Conservation (phyloP, 1,140 invertebrate genomes). For the Penaeus indicus region DNA sequence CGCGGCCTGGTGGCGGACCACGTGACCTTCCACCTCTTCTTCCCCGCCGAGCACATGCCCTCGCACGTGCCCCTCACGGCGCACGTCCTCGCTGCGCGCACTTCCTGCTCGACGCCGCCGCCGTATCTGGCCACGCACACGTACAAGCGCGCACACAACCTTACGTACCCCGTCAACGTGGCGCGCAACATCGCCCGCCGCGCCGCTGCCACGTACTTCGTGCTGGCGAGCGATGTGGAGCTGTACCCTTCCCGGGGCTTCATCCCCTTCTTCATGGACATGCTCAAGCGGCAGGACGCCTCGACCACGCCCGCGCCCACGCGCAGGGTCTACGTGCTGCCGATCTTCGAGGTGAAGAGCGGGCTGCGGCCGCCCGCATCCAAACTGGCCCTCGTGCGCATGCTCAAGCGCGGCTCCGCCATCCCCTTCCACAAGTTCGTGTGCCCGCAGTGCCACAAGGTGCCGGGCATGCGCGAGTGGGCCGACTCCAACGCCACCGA, state of each 20-base stretch:
- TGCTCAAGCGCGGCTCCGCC: slow-evolving; percentile 82
- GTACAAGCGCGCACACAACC: slow-evolving; percentile 81
- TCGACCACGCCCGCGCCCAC: slow-evolving; percentile 67
- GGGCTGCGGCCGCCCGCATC: slow-evolving; percentile 79
- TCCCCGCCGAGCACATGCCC: slow-evolving; percentile 66
- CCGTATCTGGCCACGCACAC: slow-evolving; percentile 73
- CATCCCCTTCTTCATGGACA: slow-evolving; percentile 66
- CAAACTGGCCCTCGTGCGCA: slow-evolving; percentile 81
- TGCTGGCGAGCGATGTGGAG: slow-evolving; percentile 90
- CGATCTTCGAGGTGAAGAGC: slow-evolving; percentile 86
- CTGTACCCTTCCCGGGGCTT: slow-evolving; percentile 78
- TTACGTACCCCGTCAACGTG: slow-evolving; percentile 90
- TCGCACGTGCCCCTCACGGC: slow-evolving; percentile 51
- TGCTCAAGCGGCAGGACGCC: slow-evolving; percentile 62
- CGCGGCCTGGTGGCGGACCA: slow-evolving; percentile 59
- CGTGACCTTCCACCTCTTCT: slow-evolving; percentile 67
- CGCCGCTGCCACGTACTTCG: slow-evolving; percentile 84
- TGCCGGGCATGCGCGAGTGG: slow-evolving; percentile 80
- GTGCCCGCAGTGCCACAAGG: slow-evolving; percentile 89
- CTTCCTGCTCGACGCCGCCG: slow-evolving; percentile 59
- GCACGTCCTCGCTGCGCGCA: slow-evolving; percentile 44
- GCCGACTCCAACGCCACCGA: slow-evolving; percentile 58
- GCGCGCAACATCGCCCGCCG: slow-evolving; percentile 88
- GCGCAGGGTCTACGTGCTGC: slow-evolving; percentile 84
- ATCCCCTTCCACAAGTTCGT: slow-evolving; percentile 93